Evolutionary conservation across 1,140 invertebrate species (phyloP).

Genomic region (Aricia agestis): DNA sequence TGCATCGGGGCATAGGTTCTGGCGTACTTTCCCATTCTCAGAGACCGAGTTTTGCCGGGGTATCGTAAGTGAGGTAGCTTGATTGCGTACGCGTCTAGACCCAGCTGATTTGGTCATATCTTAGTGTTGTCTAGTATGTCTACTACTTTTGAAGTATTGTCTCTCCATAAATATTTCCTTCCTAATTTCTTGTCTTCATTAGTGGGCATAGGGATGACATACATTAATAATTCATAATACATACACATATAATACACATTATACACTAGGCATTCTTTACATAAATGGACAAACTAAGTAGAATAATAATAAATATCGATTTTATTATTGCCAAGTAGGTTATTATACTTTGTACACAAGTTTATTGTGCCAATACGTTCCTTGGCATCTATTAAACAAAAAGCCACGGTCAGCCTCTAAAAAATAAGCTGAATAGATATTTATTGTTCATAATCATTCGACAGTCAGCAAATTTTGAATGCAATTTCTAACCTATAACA

Average conservation of each 20-base stretch:
- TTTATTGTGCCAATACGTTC: conserved; percentile 18
- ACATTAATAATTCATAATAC: not conserved
- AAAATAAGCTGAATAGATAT: conserved; percentile 54
- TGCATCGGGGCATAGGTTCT: conserved; percentile 66
- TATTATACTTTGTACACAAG: conserved; percentile 30
- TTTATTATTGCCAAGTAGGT: conserved; percentile 34
- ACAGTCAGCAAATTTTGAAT: conserved; percentile 66
- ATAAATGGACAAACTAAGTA: not conserved
- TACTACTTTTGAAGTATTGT: conserved; percentile 26
- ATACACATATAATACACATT: conserved; percentile 5
- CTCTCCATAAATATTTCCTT: conserved; percentile 18
- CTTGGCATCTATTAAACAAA: conserved; percentile 51
- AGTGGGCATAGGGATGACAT: conserved; percentile 14
- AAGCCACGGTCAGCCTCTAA: conserved; percentile 68
- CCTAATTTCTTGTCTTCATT: conserved; percentile 10
- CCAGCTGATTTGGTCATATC: conserved; percentile 54
- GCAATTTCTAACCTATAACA: conserved; percentile 68
- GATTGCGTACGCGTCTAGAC: conserved; percentile 62
- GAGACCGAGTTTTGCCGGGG: conserved; percentile 63
- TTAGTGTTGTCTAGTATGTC: conserved; percentile 33
- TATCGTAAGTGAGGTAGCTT: conserved; percentile 57
- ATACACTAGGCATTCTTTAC: not conserved
- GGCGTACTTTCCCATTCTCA: conserved; percentile 62
- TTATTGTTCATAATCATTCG: conserved; percentile 55
- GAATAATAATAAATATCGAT: conserved; percentile 34